Evolutionary conservation across 2,113 vertebrate genomes (phyloP).

Genomic region (Prolemur simus): DNA sequence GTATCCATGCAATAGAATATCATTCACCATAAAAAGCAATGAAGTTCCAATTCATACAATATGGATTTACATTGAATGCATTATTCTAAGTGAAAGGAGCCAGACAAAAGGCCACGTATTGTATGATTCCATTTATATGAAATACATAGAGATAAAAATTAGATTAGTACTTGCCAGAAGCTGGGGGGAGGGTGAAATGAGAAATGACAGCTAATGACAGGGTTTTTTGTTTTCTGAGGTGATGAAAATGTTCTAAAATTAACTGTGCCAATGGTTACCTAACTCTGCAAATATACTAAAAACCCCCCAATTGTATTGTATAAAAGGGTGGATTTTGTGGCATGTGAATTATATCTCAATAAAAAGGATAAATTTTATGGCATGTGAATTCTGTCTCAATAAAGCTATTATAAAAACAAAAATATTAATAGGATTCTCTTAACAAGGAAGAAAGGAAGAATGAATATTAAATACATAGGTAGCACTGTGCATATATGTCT

Average conservation of each 20-base stretch:
- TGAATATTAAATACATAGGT: neutral
- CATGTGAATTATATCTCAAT: neutral
- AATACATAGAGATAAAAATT: neutral
- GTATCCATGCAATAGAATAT: neutral
- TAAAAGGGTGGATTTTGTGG: neutral
- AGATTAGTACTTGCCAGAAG: neutral
- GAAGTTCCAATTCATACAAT: neutral
- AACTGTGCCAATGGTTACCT: neutral
- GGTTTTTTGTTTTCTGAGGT: neutral
- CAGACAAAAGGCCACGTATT: neutral
- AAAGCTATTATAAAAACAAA: neutral
- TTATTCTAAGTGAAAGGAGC: neutral
- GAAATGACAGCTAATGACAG: neutral
- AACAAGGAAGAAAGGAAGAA: neutral
- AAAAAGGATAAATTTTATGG: neutral
- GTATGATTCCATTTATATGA: neutral
- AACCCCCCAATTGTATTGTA: neutral
- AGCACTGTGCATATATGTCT: neutral
- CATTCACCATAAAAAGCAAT: neutral
- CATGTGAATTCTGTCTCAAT: neutral
- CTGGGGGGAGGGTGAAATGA: too few species aligned
- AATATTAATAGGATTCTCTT: neutral
- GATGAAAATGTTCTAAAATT: constrained; percentile 11
- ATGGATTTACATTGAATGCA: neutral
- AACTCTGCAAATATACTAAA: neutral